A percentile compares a stretch with the other conserved stretches of the same genome.
These are phyloP conservation scores for Echinops telfairi DNA, from an alignment of 2,113 vertebrate genomes.

Conservation along the genomic window DNA sequence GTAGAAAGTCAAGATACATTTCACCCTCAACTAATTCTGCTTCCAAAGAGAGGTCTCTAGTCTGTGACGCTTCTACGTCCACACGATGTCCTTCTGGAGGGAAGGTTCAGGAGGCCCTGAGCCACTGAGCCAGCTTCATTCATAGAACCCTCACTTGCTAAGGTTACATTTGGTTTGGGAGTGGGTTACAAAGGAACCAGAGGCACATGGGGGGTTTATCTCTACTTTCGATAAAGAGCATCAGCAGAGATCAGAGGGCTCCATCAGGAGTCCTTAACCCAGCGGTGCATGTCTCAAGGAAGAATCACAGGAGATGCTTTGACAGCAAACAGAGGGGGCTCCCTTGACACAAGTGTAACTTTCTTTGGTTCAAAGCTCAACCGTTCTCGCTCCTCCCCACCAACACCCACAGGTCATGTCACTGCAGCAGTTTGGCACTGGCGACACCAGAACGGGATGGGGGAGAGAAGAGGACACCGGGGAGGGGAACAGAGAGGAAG, in stretches of 20 bases:
- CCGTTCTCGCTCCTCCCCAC: slow-evolving; percentile 78
- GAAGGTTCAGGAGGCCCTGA: neutral
- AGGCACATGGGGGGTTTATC: slow-evolving; percentile 63
- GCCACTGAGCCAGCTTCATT: slow-evolving; percentile 13
- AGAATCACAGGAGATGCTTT: slow-evolving; percentile 73
- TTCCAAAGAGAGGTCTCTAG: neutral
- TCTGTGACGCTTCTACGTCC: neutral
- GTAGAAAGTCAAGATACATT: slow-evolving; percentile 28
- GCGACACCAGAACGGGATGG: slow-evolving; percentile 70
- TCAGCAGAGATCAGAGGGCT: slow-evolving; percentile 34
- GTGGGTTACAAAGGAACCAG: neutral
- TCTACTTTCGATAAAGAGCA: slow-evolving; percentile 71
- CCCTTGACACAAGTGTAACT: slow-evolving; percentile 81
- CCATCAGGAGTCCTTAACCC: slow-evolving; percentile 16
- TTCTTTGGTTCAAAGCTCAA: slow-evolving; percentile 86
- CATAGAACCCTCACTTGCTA: neutral
- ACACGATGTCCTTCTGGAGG: neutral
- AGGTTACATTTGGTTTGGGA: neutral
- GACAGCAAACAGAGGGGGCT: slow-evolving; percentile 74
- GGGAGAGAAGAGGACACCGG: neutral
- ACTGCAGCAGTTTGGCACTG: slow-evolving; percentile 81
- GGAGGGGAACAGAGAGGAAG: slow-evolving; percentile 26
- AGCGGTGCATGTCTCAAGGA: slow-evolving; percentile 69
- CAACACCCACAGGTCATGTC: slow-evolving; percentile 87
- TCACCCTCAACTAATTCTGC: neutral